Evolutionary conservation across 2,113 vertebrate genomes (phyloP).

Genomic region (human (Homo sapiens)): GRCh38 chr17:78318501-78319000

Average conservation of each 20-base stretch:
- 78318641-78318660: neutral
- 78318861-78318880: rapidly evolving
- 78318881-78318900: neutral
- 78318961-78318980: too few species aligned
- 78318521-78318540: neutral
- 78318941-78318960: neutral
- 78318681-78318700: neutral
- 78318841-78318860: neutral
- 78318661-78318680: neutral
- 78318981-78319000: neutral
- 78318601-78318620: neutral
- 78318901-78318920: neutral
- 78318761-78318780: neutral
- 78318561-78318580: neutral
- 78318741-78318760: rapidly evolving
- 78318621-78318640: neutral
- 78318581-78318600: neutral
- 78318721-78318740: too few species aligned
- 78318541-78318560: too few species aligned
- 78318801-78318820: rapidly evolving
- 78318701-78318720: neutral
- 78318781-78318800: rapidly evolving
- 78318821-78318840: neutral
- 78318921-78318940: rapidly evolving
- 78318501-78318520: neutral